Evolutionary conservation across 2,888 invertebrate genomes (phyloP).

Genomic region (Syritta pipiens): DNA sequence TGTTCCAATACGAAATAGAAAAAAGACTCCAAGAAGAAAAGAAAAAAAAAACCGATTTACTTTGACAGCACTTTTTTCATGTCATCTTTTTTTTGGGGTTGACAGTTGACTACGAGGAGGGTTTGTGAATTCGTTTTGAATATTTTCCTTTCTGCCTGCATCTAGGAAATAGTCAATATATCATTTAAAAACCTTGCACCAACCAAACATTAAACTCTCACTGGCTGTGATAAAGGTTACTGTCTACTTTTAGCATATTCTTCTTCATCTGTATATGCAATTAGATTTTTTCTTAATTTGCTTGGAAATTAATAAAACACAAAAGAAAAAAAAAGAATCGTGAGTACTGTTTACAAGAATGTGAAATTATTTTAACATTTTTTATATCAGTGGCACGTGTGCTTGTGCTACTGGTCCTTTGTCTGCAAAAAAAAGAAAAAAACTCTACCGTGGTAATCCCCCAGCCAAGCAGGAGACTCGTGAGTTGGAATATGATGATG

Average conservation of each 20-base stretch:
- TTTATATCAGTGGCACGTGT: slow-evolving; percentile 34
- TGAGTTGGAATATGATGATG: neutral
- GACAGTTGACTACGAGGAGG: slow-evolving; percentile 36
- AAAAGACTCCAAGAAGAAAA: slow-evolving; percentile 5
- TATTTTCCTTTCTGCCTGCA: slow-evolving; percentile 31
- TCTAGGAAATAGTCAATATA: slow-evolving; percentile 36
- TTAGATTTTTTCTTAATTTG: slow-evolving; percentile 17
- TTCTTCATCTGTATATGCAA: slow-evolving; percentile 7
- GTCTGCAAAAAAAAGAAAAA: slow-evolving; percentile 13
- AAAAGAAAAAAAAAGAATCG: too few relatives aligned
- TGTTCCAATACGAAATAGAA: neutral
- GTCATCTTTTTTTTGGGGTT: slow-evolving; percentile 25
- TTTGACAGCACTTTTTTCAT: slow-evolving; percentile 35
- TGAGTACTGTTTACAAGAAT: slow-evolving; percentile 35
- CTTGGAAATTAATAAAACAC: slow-evolving; percentile 4
- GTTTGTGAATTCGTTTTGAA: slow-evolving; percentile 48
- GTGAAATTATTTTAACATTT: slow-evolving; percentile 8
- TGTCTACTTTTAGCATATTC: slow-evolving; percentile 11
- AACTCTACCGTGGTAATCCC: neutral
- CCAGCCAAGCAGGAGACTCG: neutral
- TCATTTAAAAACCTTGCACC: slow-evolving; percentile 17
- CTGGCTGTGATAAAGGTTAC: slow-evolving; percentile 37
- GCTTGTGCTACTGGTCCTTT: slow-evolving; percentile 28
- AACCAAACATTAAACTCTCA: slow-evolving; percentile 16
- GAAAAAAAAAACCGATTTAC: neutral